Evolutionary conservation across 1,140 invertebrate species (phyloP), one percentile per base, ranked within the genome.

Genomic region (Copidosoma floridanum): DNA sequence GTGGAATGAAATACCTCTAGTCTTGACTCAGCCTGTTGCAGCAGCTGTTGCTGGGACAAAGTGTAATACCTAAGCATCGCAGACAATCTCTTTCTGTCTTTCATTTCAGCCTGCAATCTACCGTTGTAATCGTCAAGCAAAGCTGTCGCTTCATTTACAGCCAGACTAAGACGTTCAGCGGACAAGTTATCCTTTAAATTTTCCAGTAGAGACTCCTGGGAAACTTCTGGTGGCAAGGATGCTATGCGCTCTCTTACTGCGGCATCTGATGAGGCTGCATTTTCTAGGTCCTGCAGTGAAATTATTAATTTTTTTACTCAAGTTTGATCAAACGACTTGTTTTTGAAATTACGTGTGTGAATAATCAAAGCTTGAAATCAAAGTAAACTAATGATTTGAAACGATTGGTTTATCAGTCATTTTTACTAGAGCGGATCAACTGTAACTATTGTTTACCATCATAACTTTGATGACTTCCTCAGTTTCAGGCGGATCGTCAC

Each of bases 241-340:
- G 95, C 93, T 66, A 98, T 98, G 71, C 92, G 89, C 78, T 97
- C 93, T 72, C 95, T 81, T 0, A 96, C 91, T 24, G 85, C 85
- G 53, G 94, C 95, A 85, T 98, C 95, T 66, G 91, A 92, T 0
- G 95, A 97, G 1, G 95, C 93, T 65, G 94, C 93, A 68, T 91
- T 93, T 81, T 98, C 95, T 65, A 98, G 83, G 68, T 94, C 93
- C 81, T 91, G 81, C 37, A 95, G 81, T 43, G 8, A n/a, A n/a
- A n/a, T n/a, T n/a, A n/a, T n/a, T 10, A 37, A 8, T 37, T 37
- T 37, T 37, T 37, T 37, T 37, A 8, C 7, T 37, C 7, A 37
- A 8, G 32, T 37, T 37, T 14, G 7, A 37, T 37, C 8, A 37
- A 37, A 8, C 14, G 7, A 37, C 14, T 37, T 7, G 14, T 14